Evolutionary conservation across 2,888 invertebrate species (phyloP), one percentile per base, ranked within the genome.

Genomic region (Eristalis arbustorum): DNA sequence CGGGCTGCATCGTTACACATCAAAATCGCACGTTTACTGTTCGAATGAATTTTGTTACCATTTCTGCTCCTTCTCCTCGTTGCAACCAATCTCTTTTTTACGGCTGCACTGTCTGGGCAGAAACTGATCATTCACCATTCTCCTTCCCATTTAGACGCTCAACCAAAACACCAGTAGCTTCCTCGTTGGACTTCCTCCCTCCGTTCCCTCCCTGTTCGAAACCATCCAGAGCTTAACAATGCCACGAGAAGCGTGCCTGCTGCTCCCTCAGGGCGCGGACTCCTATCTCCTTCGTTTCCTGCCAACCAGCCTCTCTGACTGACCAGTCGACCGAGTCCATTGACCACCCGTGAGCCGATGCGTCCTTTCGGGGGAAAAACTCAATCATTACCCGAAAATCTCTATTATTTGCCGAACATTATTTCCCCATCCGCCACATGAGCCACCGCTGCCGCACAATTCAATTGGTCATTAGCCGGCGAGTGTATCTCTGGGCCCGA

Each of bases 391-490:
- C 28, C 23, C 69, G 3, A 68, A 73, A 85, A 85, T 85, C 82
- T 85, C 73, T 82, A 81, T 78, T 77, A 85, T 85, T 85, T 69
- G 40, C 34, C 25, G 22, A 13, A 11, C 59, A 73, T 69, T 64
- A 85, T 81, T 59, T 71, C 74, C 71, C 62, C 40, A n/a, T 75
- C 25, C 63, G 77, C 61, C 63, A 83, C 56, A 72, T 61, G 77
- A 67, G 40, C 77, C 77, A 79, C 67, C 81, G 77, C 85, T 77
- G 85, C 84, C 66, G 72, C 72, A 40, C 56, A 77, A 85, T 85
- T 85, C 82, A 85, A 85, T 82, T 82, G 85, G 77, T 71, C 74
- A 85, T 85, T 85, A 85, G 74, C 42, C 34, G 37, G 34, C 1
- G 23, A 68, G 31, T 14, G 72, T 61, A 59, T 63, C 71, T 72